Conservation (phyloP, 2,888 invertebrate species). For the Rhorus exstirpatorius region DNA sequence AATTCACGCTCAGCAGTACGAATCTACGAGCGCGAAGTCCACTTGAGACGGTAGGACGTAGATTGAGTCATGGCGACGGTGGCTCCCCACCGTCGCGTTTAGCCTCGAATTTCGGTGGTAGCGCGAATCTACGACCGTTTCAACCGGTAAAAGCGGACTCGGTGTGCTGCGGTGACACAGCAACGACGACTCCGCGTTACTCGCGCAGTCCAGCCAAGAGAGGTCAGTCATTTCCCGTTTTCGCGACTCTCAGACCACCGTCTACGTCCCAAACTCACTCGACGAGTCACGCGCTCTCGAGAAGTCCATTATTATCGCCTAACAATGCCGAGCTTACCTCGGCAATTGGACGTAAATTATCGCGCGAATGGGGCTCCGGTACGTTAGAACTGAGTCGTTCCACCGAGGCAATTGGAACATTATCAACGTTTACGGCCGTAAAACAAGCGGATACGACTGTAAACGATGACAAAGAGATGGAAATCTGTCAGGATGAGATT, state of each 20-base stretch:
- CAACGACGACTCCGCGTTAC: constrained; percentile 80
- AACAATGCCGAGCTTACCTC: constrained; percentile 82
- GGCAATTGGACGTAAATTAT: constrained; percentile 83
- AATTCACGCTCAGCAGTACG: constrained; percentile 84
- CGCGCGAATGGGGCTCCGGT: constrained; percentile 84
- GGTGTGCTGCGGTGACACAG: constrained; percentile 75
- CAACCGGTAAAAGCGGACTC: constrained; percentile 79
- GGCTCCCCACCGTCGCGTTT: constrained; percentile 83
- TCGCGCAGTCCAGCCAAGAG: constrained; percentile 84
- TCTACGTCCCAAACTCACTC: constrained; percentile 70
- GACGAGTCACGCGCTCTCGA: constrained; percentile 73
- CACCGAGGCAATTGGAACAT: constrained; percentile 81
- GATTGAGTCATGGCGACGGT: constrained; percentile 84
- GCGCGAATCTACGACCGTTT: constrained; percentile 80
- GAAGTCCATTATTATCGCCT: constrained; percentile 82
- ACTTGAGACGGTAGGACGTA: constrained; percentile 83
- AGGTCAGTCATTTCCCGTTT: constrained; percentile 84
- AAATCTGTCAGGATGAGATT: constrained; percentile 13
- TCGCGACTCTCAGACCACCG: constrained; percentile 82
- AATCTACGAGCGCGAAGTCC: constrained; percentile 84
- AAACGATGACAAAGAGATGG: constrained; percentile 17
- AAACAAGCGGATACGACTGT: constrained; percentile 76
- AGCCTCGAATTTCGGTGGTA: constrained; percentile 82
- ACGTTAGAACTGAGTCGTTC: constrained; percentile 82
- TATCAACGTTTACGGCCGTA: constrained; percentile 75